A percentile compares a stretch with the other conserved stretches of the same genome.
phyloP scores from a whole-genome alignment of 2,113 vertebrate species.

The Prionailurus viverrinus region DNA sequence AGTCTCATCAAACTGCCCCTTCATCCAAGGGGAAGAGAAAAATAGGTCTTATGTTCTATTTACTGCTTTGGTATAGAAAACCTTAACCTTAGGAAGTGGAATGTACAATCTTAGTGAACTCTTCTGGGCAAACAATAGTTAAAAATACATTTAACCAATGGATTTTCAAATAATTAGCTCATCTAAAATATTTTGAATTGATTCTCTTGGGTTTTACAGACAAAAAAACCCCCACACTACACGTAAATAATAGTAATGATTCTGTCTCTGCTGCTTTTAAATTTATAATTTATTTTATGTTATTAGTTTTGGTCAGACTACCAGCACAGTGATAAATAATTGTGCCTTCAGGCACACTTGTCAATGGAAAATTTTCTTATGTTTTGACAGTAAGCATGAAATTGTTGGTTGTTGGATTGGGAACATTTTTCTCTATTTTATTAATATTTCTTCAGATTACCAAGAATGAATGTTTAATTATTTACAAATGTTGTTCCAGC shows the following conservation, averaged over 20 bases:
- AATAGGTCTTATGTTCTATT: neutral
- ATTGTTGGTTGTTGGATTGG: neutral
- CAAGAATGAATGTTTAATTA: slow-evolving; percentile 22
- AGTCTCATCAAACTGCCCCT: neutral
- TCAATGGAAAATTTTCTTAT: neutral
- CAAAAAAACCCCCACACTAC: neutral
- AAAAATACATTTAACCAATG: neutral
- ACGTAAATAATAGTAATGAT: neutral
- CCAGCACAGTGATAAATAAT: neutral
- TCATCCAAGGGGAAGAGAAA: neutral
- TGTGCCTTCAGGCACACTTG: neutral
- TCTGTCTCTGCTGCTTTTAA: neutral
- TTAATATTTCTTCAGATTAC: slow-evolving; percentile 1
- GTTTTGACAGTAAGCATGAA: slow-evolving; percentile 7
- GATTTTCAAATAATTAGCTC: neutral
- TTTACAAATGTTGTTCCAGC: neutral
- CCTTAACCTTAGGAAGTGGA: neutral
- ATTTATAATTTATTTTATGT: slow-evolving; percentile 36
- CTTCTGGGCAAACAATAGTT: neutral
- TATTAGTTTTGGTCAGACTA: slow-evolving; percentile 1
- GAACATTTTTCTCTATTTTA: slow-evolving; percentile 17
- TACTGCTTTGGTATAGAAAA: neutral
- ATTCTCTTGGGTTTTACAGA: neutral
- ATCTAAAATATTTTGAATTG: neutral
- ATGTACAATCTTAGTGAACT: neutral